Percentiles rank a stretch among this genome's conserved stretches.
Conservation (phyloP, 2,113 vertebrate species). For the Lepisosteus osseus region DNA sequence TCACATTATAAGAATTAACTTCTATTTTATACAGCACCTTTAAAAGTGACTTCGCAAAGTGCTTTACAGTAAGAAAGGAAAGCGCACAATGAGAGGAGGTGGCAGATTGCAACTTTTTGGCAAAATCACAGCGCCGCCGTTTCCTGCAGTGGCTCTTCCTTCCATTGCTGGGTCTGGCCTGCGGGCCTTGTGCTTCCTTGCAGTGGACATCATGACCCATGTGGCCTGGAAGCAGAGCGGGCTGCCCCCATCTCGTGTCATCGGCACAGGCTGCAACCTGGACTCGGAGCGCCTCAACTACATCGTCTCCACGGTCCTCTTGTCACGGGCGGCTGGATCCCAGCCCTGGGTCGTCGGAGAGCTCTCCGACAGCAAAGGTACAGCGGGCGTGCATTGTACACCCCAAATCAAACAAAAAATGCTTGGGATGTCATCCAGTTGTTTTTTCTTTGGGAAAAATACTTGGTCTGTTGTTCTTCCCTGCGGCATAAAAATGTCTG, state of each 20-base stretch:
- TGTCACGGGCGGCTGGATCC: conserved; percentile 61
- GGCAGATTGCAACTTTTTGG: too few relatives aligned
- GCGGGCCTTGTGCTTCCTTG: conserved; percentile 5
- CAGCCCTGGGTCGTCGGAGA: conserved; percentile 88
- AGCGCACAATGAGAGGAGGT: too few relatives aligned
- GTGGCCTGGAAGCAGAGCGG: conserved; percentile 89
- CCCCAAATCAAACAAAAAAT: too few relatives aligned
- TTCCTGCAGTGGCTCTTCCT: too few relatives aligned
- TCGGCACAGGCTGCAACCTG: conserved; percentile 89
- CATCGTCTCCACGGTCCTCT: conserved; percentile 68
- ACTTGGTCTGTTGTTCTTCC: too few relatives aligned
- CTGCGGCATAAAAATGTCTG: too few relatives aligned
- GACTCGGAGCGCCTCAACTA: conserved; percentile 83
- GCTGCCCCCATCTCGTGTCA: conserved; percentile 75
- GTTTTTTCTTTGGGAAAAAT: neutral
- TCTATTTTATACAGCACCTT: too few relatives aligned
- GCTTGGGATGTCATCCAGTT: neutral
- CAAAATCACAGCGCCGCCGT: too few relatives aligned
- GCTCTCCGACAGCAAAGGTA: conserved; percentile 88
- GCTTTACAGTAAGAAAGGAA: too few relatives aligned
- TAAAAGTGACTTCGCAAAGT: too few relatives aligned
- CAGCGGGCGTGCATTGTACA: conserved; percentile 17
- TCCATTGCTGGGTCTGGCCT: neutral
- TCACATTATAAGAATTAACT: too few relatives aligned
- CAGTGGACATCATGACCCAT: conserved; percentile 93